Evolutionary conservation across 37 sponge, comb jelly and placozoan genomes (phyloP).

Genomic region (Amphimedon queenslandica): DNA sequence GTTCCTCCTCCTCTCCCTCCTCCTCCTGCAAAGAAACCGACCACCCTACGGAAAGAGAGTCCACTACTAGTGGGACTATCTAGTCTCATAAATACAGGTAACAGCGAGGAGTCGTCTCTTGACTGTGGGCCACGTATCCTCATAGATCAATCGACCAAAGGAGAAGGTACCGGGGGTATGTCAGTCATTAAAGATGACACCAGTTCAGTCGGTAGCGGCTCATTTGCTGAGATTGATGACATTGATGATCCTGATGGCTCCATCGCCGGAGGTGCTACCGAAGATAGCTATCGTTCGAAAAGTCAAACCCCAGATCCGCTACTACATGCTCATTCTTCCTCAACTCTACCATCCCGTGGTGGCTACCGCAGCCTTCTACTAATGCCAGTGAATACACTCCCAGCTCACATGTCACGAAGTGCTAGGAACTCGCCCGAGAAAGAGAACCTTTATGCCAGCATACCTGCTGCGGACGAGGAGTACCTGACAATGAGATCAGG

Average conservation of each 20-base stretch:
- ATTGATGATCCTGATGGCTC: too few relatives aligned
- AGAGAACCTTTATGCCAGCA: background rate
- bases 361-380: background rate
- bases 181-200: conserved; percentile 39
- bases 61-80: too few relatives aligned
- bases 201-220: conserved; percentile 32
- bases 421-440: background rate
- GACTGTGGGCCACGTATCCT: too few relatives aligned
- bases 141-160: too few relatives aligned
- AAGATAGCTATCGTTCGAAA: background rate
- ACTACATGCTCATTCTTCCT: too few relatives aligned
- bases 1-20: background rate
- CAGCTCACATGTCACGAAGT: background rate
- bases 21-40: background rate
- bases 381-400: background rate
- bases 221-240: conserved; percentile 44
- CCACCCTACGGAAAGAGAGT: too few relatives aligned
- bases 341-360: background rate
- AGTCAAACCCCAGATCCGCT: too few relatives aligned
- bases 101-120: too few relatives aligned
- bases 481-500: background rate
- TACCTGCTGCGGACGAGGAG: background rate
- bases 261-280: background rate
- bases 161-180: too few relatives aligned
- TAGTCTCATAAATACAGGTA: too few relatives aligned